Base-by-base conservation (phyloP, 2,797 vertebrate species). In the Thaleichthys pacificus region DNA sequence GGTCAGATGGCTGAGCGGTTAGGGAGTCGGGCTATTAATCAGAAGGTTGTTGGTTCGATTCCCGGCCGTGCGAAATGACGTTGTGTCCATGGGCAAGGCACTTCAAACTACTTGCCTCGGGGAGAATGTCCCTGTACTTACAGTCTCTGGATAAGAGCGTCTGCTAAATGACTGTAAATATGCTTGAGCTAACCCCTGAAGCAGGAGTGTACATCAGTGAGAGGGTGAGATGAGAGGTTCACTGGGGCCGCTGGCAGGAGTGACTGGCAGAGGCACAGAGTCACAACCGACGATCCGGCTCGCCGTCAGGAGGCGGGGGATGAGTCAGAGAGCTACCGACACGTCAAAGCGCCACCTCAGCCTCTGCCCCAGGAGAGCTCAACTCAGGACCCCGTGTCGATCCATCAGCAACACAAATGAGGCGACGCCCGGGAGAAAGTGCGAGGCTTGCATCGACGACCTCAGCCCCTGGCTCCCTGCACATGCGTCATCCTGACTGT, bases 331-430 rank as follows among this genome's bases (percentile, higher is more conserved):
- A 76, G 81, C 82, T 42, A 76, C 58, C 80, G 79, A 78, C 81
- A 83, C 82, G 83, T 78, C 84, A 22, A 85, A 89, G 86, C 87
- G 85, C 84, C 87, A 82, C 86, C 83, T 82, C 79, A 58, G 72
- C 81, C 80, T 71, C 66, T 69, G 78, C 80, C 75, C 66, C 21
- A 73, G 74, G 84, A 80, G 79, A 78, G 78, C 69, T 79, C 66
- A 78, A 81, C 80, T 78, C 72, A 82, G 38, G 11, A 3, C 64
- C 81, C 64, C 19, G 73, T 81, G 80, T 89, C 87, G 81, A 71
- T 88, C 83, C 84, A 80, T 86, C 86, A 84, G 75, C 77, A 83
- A 83, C 77, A 70, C 28, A 85, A 87, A 86, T 83, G 78, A 79
- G 76, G 73, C 82, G 84, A 78, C 61, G 66, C 66, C 32, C 2